Conservation (phyloP, 2,888 invertebrate genomes). For the Hofmannophila pseudospretella region DNA sequence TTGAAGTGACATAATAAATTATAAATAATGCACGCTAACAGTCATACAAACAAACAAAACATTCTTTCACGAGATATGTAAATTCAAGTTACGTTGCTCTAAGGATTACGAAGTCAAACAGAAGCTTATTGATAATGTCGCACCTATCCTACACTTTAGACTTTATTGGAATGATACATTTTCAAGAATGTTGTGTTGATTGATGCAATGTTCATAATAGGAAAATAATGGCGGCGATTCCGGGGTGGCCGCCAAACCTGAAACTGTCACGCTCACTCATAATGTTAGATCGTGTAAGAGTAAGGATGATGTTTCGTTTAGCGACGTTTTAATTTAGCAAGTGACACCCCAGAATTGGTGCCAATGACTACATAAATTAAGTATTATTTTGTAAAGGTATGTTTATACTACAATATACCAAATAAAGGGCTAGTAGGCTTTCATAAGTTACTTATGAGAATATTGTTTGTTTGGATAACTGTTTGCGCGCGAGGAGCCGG, state of each 20-base stretch:
- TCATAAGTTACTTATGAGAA: constrained; percentile 24
- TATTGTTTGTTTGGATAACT: constrained; percentile 59
- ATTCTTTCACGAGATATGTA: constrained; percentile 8
- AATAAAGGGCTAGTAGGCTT: constrained; percentile 25
- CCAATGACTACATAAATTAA: constrained; percentile 14
- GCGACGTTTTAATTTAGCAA: too few species aligned
- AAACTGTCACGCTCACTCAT: too few species aligned
- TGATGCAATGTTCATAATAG: constrained; percentile 32
- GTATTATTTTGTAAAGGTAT: constrained; percentile 16
- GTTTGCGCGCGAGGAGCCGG: constrained; percentile 45
- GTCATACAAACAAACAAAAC: constrained; percentile 51
- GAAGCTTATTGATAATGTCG: constrained; percentile 57
- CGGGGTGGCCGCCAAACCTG: too few species aligned
- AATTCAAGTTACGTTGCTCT: constrained; percentile 12
- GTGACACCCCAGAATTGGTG: too few species aligned
- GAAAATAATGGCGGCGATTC: too few species aligned
- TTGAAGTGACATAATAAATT: constrained; percentile 48
- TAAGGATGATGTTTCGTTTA: too few species aligned
- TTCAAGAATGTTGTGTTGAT: constrained; percentile 71
- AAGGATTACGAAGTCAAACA: constrained; percentile 17
- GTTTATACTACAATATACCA: constrained; percentile 11
- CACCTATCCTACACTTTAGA: constrained; percentile 73
- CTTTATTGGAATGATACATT: constrained; percentile 75
- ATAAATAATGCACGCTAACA: constrained; percentile 50
- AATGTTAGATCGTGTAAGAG: too few species aligned